Evolutionary conservation across 1,140 invertebrate genomes (phyloP), one percentile per base, ranked within the genome.

Genomic region (Rhyacophila brunnea): DNA sequence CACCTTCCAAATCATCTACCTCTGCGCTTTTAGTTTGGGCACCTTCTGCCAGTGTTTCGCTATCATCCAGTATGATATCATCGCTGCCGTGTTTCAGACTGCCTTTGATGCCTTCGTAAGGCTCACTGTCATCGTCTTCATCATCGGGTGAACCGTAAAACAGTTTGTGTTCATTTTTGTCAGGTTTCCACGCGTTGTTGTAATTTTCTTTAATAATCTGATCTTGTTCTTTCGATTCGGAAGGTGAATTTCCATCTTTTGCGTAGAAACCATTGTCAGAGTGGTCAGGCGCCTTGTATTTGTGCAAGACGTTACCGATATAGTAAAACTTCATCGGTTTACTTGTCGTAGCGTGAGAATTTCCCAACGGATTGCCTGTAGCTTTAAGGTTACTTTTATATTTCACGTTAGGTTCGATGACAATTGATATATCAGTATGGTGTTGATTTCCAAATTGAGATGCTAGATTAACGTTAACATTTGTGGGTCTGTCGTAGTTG

Each of bases 251-350:
- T 32, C 44, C 23, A 34, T 58, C 45, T 67, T 65, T 28, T 67
- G 64, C 18, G 63, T 63, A n/a, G 64, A 68, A 35, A 70, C 67
- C 55, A 70, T 75, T 36, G 66, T 70, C 46, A 66, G 67, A 34
- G 64, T 71, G 13, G 65, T 62, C 51, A 35, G 66, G 64, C 17
- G 75, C 70, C 2, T 74, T 70, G 66, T 82, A 82, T 69, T 77
- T 80, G 38, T 75, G 73, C 56, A 82, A 66, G 53, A 82, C 75
- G 58, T 81, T 83, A 46, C 70, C 74, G n/a, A 81, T 72, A 36
- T 80, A 83, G 65, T 81, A 83, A 67, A 79, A 81, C 66, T 81
- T 78, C 3, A 62, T 65, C 5, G 68, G 66, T 51, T 50, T 18
- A 28, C 40, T 50, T 13, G 62, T 58, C 43, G 62, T 57, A 7